Base-by-base conservation (phyloP, 2,797 vertebrate genomes). In the Neosilurus mollespiculum region DNA sequence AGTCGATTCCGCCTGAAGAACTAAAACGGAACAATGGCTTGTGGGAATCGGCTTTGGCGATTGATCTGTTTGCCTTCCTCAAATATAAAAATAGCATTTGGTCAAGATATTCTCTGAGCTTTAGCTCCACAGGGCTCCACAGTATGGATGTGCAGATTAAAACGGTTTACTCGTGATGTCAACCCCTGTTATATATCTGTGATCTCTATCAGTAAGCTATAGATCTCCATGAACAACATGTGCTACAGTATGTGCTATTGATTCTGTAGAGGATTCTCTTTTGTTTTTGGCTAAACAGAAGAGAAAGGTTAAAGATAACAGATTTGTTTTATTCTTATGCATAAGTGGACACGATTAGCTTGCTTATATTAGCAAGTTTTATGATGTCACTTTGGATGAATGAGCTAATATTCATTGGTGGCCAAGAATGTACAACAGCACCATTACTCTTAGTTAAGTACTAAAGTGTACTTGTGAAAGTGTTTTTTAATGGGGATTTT, bases 21-120 rank as follows among this genome's bases (percentile, higher is more conserved):
- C 15, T 30, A 56, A 73, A 56, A 20, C 5, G 51, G 24, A 73
- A 30, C 24, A 30, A 18, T 30, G 24, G 30, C 4, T 75, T 56
- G 24, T 56, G 24, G 71, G 51, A 73, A 30, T 20, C 56, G 9
- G 16, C 16, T 75, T 56, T 30, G 24, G 15, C 18, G 16, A 16
- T 71, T 16, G 43, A 53, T 20, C 12, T 70, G 67, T 72, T 26
- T 73, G 53, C 10, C 24, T 73, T 30, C 16, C 1, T 30, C 53
- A 75, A 75, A 72, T 72, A 72, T 53, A 53, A n/a, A 18, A 30
- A 2, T 56, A 20, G 53, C 71, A 75, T 34, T 56, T 75, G 53
- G 24, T 9, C 24, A 75, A 30, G 9, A 18, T 75, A 15, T 20
- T 56, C 53, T 34, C 51, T 30, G 53, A 75, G 24, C 24, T 56